These are phyloP conservation scores for Euphonia xanthogaster DNA, from an alignment of 2,797 vertebrate genomes.

Conservation along the genomic window DNA sequence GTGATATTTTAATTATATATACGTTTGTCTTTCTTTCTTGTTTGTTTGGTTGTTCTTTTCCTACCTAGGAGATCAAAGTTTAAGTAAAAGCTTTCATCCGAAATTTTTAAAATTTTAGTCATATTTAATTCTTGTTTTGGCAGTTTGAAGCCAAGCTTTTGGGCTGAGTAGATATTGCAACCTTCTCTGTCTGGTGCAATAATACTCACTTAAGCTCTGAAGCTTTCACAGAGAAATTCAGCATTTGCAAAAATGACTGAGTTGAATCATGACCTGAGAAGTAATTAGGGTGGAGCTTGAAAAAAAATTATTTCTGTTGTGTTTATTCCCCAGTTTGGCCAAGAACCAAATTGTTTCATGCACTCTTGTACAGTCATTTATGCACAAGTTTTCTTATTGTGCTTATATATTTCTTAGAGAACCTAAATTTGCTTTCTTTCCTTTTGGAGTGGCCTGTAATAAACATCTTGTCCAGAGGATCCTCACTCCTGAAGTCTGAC, in stretches of 20 bases:
- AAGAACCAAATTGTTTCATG: neutral
- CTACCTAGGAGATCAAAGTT: neutral
- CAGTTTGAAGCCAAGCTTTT: neutral
- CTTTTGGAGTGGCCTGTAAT: neutral
- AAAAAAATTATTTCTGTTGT: neutral
- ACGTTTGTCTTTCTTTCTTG: rapidly evolving
- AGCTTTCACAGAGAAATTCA: neutral
- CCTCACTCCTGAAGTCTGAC: neutral
- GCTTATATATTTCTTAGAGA: neutral
- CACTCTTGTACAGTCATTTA: neutral
- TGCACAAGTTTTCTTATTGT: neutral
- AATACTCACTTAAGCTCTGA: neutral
- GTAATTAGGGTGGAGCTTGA: neutral
- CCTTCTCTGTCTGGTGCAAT: neutral
- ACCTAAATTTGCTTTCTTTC: neutral
- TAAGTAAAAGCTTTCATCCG: neutral
- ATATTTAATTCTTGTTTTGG: neutral
- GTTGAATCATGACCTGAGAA: neutral
- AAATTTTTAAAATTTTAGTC: neutral
- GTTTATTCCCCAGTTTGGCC: neutral
- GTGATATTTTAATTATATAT: neutral
- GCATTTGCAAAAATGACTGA: neutral
- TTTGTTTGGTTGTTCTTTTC: neutral
- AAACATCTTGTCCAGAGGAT: neutral
- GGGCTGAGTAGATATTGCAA: neutral